These are phyloP conservation scores for Ammospiza caudacuta DNA, from an alignment of 2,113 vertebrate genomes.

Conservation along the genomic window DNA sequence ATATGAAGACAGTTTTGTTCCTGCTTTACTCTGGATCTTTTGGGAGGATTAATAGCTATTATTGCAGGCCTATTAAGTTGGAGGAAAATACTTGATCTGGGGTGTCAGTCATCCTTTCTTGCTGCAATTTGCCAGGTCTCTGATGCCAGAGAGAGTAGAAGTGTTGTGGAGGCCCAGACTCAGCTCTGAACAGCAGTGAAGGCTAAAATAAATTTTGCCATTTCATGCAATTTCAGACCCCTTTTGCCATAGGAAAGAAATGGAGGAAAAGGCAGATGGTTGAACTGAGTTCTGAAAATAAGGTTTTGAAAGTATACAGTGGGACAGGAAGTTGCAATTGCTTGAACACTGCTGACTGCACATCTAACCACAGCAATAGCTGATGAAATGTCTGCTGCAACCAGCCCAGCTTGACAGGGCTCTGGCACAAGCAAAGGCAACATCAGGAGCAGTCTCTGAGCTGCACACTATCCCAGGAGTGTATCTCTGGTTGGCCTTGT, in stretches of 20 bases:
- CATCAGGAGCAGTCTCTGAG: background rate
- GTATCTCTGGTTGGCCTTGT: background rate
- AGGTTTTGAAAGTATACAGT: background rate
- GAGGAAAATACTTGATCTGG: background rate
- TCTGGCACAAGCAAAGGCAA: background rate
- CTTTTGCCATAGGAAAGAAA: background rate
- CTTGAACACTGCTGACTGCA: background rate
- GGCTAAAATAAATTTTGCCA: background rate
- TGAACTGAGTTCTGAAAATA: background rate
- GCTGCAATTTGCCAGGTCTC: background rate
- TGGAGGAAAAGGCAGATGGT: background rate
- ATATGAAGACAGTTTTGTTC: background rate
- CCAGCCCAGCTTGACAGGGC: background rate
- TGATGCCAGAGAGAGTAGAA: background rate
- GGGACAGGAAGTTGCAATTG: background rate
- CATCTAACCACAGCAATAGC: background rate
- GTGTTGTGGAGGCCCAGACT: background rate
- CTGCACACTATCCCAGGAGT: rapidly evolving
- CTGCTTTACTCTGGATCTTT: background rate
- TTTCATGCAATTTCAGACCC: background rate
- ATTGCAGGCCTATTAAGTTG: background rate
- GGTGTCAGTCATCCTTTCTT: background rate
- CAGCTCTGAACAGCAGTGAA: background rate
- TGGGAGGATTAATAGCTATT: background rate
- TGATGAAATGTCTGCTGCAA: background rate